Evolutionary conservation across 1,140 invertebrate species (phyloP).

Genomic region (Onthophagus taurus): DNA sequence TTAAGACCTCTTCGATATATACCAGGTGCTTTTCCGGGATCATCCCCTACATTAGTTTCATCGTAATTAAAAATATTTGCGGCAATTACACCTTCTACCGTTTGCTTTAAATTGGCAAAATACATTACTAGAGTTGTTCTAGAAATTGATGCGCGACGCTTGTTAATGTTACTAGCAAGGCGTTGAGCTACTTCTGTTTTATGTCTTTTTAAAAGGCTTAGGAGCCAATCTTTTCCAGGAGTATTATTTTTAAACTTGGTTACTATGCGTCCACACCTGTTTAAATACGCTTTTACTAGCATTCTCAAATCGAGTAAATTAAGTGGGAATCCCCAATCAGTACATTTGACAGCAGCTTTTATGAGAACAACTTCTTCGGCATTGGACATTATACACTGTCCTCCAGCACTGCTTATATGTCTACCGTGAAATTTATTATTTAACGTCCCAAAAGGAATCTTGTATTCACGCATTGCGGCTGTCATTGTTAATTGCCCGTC

Average conservation of each 20-base stretch:
- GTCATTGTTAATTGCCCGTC: too few relatives aligned
- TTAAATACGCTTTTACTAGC: conserved; percentile 7
- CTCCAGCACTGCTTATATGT: background rate
- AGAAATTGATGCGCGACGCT: conserved; percentile 4
- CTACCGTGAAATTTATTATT: conserved; percentile 6
- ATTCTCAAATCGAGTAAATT: background rate
- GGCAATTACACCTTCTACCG: conserved; percentile 9
- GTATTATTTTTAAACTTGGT: conserved; percentile 6
- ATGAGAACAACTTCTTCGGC: background rate
- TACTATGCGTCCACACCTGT: background rate
- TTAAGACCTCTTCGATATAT: conserved; percentile 27
- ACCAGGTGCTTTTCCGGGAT: conserved; percentile 28
- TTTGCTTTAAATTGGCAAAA: conserved; percentile 7
- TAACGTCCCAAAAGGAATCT: background rate
- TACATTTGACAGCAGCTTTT: background rate
- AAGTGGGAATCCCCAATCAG: conserved; percentile 4
- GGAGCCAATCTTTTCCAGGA: conserved; percentile 6
- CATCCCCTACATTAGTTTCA: conserved; percentile 36
- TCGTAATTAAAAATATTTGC: conserved; percentile 37
- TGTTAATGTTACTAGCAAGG: conserved; percentile 10
- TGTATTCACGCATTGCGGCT: background rate
- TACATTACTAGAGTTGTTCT: conserved; percentile 7
- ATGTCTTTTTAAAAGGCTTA: conserved; percentile 4
- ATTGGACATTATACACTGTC: conserved; percentile 1
- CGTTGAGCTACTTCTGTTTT: conserved; percentile 8